A percentile compares a stretch with the other conserved stretches of the same genome.
Evolutionary conservation across 2,888 invertebrate genomes (phyloP).

Genomic region (Ormyrus nitidulus): DNA sequence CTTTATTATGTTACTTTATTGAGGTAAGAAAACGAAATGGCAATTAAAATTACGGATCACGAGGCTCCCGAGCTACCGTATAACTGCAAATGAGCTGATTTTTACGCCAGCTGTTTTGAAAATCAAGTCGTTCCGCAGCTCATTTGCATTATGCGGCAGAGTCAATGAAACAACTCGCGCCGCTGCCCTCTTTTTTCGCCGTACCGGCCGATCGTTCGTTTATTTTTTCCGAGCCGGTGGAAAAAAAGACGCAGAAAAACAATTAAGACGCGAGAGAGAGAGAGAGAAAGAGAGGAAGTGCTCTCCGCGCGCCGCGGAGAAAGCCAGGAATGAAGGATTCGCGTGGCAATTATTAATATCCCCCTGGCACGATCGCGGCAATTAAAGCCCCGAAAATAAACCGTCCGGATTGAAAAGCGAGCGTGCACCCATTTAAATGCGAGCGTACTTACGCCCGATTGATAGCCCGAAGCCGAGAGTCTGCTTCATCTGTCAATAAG

Average conservation of each 20-base stretch:
- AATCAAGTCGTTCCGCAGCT: slow-evolving; percentile 36
- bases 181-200: neutral
- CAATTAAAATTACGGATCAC: slow-evolving; percentile 6
- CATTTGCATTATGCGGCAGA: slow-evolving; percentile 17
- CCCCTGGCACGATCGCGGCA: slow-evolving; percentile 33
- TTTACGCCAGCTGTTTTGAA: slow-evolving; percentile 19
- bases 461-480: slow-evolving; percentile 46
- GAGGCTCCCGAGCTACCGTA: neutral
- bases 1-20: neutral
- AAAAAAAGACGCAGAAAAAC: slow-evolving; percentile 25
- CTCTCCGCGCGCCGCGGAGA: slow-evolving; percentile 12
- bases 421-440: slow-evolving; percentile 35
- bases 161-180: neutral
- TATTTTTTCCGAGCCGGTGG: too few relatives aligned
- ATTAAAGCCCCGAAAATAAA: slow-evolving; percentile 49
- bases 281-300: neutral
- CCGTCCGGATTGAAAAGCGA: slow-evolving; percentile 28
- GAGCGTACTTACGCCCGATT: slow-evolving; percentile 42
- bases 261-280: slow-evolving; percentile 24
- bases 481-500: slow-evolving; percentile 66
- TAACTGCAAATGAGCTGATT: slow-evolving; percentile 8
- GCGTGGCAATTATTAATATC: slow-evolving; percentile 50
- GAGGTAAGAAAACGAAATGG: neutral
- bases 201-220: neutral
- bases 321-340: slow-evolving; percentile 38